These are phyloP conservation scores for Palloptera scutellata DNA, from an alignment of 2,888 invertebrate genomes.

Conservation along the genomic window DNA sequence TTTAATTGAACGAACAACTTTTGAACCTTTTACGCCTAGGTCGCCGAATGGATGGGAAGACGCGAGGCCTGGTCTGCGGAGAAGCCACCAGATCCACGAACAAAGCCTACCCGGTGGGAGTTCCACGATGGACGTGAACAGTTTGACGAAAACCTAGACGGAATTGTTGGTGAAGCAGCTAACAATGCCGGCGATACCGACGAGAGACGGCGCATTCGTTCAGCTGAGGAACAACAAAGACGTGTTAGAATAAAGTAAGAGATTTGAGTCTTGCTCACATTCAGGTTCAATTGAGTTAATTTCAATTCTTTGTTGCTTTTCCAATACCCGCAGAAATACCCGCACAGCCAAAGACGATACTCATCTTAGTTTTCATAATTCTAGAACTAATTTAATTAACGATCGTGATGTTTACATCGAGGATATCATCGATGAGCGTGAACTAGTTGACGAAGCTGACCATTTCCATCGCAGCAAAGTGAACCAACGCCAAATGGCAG, in stretches of 20 bases:
- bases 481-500: conserved; percentile 54
- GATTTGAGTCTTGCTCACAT: not conserved
- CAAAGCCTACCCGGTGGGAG: conserved; percentile 77
- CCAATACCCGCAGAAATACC: conserved; percentile 55
- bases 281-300: not conserved
- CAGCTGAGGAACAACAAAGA: conserved; percentile 60
- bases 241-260: conserved; percentile 60
- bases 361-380: conserved; percentile 62
- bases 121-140: conserved; percentile 71
- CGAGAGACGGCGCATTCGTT: conserved; percentile 50
- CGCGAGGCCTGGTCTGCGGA: conserved; percentile 90
- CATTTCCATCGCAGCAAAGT: conserved; percentile 39
- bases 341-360: conserved; percentile 61
- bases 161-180: conserved; percentile 44
- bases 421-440: conserved; percentile 55
- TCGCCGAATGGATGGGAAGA: conserved; percentile 76
- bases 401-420: conserved; percentile 62
- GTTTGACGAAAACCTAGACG: conserved; percentile 65
- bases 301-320: not conserved
- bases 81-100: conserved; percentile 70
- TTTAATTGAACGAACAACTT: too few species aligned
- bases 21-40: conserved; percentile 44
- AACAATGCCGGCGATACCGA: conserved; percentile 43
- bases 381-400: conserved; percentile 64
- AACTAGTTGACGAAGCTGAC: conserved; percentile 44